Conservation (phyloP, 1,140 invertebrate genomes). For the Lucilia sericata region DNA sequence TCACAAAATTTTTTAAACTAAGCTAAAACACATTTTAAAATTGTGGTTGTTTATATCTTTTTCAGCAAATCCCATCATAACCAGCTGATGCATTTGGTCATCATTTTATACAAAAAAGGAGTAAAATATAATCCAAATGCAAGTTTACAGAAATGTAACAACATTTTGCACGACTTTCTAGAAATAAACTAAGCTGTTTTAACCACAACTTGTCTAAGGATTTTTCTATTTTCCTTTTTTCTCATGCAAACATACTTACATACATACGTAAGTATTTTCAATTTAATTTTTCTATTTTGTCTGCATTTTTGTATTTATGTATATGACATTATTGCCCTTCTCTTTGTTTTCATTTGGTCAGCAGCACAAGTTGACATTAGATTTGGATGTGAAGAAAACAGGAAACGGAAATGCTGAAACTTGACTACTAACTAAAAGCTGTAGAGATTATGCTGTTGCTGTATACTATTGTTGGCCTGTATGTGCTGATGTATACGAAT, state of each 20-base stretch:
- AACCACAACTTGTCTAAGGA: conserved; percentile 44
- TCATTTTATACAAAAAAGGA: neutral
- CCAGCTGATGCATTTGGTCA: conserved; percentile 16
- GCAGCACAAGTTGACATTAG: neutral
- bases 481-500: neutral
- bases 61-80: neutral
- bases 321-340: conserved; percentile 15
- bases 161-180: neutral
- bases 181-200: conserved; percentile 15
- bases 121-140: neutral
- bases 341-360: conserved; percentile 7
- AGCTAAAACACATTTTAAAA: neutral
- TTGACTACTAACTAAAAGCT: neutral
- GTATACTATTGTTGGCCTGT: neutral
- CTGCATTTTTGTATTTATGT: neutral
- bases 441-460: neutral
- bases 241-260: neutral
- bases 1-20: too few relatives aligned
- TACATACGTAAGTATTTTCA: too few relatives aligned
- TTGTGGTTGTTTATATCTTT: neutral
- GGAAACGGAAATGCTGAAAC: conserved; percentile 40
- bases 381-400: conserved; percentile 27
- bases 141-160: neutral
- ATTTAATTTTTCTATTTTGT: conserved; percentile 35
- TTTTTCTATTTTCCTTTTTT: conserved; percentile 31